phyloP scores from a whole-genome alignment of 2,797 vertebrate species.

The Chaetodon trifasciatus region DNA sequence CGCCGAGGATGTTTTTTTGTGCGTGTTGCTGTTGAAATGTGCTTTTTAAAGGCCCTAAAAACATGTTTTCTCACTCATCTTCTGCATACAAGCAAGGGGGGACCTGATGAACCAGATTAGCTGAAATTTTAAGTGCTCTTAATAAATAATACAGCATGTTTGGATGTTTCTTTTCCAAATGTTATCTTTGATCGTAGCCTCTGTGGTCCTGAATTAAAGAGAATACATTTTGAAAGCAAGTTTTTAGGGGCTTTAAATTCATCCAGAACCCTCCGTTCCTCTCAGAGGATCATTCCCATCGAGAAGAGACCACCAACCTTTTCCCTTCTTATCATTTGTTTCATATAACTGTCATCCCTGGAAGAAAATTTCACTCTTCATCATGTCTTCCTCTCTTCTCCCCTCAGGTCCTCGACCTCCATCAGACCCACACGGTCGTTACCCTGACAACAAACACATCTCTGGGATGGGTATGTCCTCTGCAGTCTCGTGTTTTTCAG shows the following conservation, averaged over 20 bases:
- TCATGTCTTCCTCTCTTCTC: not conserved
- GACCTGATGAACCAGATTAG: not conserved
- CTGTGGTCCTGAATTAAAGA: not conserved
- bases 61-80: not conserved
- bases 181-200: not conserved
- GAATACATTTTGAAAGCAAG: not conserved
- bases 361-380: constrained; percentile 2
- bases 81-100: not conserved
- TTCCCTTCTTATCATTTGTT: not conserved
- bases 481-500: not conserved
- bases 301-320: not conserved
- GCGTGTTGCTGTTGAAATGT: constrained; percentile 19
- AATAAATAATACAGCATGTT: not conserved
- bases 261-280: not conserved
- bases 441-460: constrained; percentile 81
- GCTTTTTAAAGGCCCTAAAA: constrained; percentile 24
- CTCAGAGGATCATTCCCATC: not conserved
- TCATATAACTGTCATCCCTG: constrained; percentile 12
- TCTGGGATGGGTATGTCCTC: constrained; percentile 72
- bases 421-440: constrained; percentile 89
- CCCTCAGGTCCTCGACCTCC: constrained; percentile 86
- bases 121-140: not conserved
- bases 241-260: constrained; percentile 36
- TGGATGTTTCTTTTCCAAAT: not conserved
- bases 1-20: not conserved